A percentile compares a stretch with the other conserved stretches of the same genome.
phyloP scores from a whole-genome alignment of 2,113 vertebrate genomes.

The Axis porcinus region DNA sequence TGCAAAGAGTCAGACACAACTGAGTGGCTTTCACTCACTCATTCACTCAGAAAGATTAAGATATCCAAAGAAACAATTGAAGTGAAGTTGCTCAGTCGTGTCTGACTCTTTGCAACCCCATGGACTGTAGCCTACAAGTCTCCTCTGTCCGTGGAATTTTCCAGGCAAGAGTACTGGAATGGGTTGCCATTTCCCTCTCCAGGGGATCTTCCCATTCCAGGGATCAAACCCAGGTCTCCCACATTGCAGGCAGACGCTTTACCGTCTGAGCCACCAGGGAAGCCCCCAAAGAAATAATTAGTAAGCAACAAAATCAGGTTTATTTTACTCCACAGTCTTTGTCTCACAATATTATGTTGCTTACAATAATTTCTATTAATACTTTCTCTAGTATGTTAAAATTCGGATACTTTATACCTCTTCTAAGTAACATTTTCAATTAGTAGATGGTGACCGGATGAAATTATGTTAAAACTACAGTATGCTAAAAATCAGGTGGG shows the following conservation, averaged over 20 bases:
- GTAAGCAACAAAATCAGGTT: not conserved
- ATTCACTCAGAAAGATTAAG: not conserved
- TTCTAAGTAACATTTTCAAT: not conserved
- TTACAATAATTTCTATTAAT: not conserved
- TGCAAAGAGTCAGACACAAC: not conserved
- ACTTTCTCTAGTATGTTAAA: not conserved
- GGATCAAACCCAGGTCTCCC: too few species aligned
- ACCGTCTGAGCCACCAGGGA: too few species aligned
- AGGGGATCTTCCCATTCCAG: too few species aligned
- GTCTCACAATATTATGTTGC: not conserved
- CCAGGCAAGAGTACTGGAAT: too few species aligned
- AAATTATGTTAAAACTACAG: slow-evolving; percentile 18
- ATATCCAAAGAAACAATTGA: slow-evolving; percentile 9
- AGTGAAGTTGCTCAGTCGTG: too few species aligned
- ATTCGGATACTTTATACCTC: slow-evolving; percentile 8
- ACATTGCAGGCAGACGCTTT: too few species aligned
- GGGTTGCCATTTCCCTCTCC: too few species aligned
- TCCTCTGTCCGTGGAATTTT: too few species aligned
- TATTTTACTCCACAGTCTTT: not conserved
- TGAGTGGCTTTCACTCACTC: not conserved
- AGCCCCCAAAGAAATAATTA: not conserved
- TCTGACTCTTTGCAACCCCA: too few species aligned
- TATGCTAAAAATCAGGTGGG: not conserved
- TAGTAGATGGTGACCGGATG: not conserved
- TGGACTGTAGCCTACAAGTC: too few species aligned